Base-by-base conservation (phyloP, 2,888 invertebrate species). In the Drosophila peninsularis region DNA sequence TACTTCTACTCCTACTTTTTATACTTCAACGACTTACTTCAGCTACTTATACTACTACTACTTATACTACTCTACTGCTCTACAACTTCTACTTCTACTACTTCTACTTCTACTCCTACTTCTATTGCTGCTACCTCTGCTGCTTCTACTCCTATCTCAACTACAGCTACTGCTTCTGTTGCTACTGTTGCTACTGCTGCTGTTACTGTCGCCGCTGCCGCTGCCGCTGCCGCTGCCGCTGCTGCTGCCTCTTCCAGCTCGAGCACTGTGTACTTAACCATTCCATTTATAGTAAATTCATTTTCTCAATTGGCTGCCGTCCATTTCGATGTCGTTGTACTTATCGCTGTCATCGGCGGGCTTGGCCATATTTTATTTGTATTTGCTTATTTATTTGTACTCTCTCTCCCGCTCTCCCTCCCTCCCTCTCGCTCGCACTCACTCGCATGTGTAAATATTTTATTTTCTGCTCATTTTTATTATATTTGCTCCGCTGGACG, bases 381-480 rank as follows among this genome's bases (percentile, higher is more conserved):
- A 57, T 63, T 79, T 79, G 69, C 82, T 84, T 85, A 74, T 85
- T 83, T 82, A 71, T 73, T 77, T 85, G 82, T 69, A 39, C 62
- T 57, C 68, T 4, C 50, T 5, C 50, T 3, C 50, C 5, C 34
- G 4, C 21, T 2, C 32, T 5, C 19, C 21, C 49, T 13, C 6
- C 4, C 49, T 7, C 19, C 14, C 14, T 9, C 34, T 17, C 3
- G 5, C 24, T 17, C 7, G 3, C 14, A 14, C 13, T 27, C 45
- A 19, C 14, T 61, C 62, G 80, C 71, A 67, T 83, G 82, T 84
- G 82, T 84, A 87, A 87, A 87, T 87, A 83, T 83, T 84, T 82
- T 70, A 87, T 87, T 84, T 76, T 79, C 71, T 79, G 82, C 81
- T 84, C 79, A 84, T 82, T 83, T 83, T 83, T 87, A 83, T 87